These are phyloP conservation scores for Coptodon rendalli DNA, from an alignment of 2,113 vertebrate species.

Conservation along the genomic window DNA sequence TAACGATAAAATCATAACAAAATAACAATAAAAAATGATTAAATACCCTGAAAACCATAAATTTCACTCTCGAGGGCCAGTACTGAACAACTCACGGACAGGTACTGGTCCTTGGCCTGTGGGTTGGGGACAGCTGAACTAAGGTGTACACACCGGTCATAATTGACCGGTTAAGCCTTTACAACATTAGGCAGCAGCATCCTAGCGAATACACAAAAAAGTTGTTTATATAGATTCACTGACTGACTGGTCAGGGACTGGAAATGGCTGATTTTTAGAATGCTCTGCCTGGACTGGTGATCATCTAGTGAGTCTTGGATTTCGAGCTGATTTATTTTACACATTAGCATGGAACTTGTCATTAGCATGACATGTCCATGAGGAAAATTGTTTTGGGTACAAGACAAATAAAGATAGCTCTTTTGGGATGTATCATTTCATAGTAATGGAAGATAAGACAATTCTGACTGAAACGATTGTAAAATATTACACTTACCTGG, in stretches of 20 bases:
- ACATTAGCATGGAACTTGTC: not conserved
- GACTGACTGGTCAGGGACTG: not conserved
- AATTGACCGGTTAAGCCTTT: not conserved
- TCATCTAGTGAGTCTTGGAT: not conserved
- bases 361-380: not conserved
- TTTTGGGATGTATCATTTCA: slow-evolving; percentile 2
- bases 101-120: not conserved
- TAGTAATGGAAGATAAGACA: not conserved
- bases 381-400: not conserved
- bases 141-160: not conserved
- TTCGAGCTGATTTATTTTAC: not conserved
- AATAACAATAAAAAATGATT: not conserved
- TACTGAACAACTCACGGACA: rapidly evolving
- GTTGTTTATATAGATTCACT: not conserved
- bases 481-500: slow-evolving; percentile 15
- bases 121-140: not conserved
- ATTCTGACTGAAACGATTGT: not conserved
- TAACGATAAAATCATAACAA: rapidly evolving
- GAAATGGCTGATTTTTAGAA: not conserved
- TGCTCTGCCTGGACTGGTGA: not conserved
- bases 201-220: not conserved
- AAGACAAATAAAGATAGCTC: not conserved
- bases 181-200: not conserved
- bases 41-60: not conserved
- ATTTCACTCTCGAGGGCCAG: not conserved